Conservation (phyloP, 2,113 vertebrate genomes). For the Willisornis vidua region DNA sequence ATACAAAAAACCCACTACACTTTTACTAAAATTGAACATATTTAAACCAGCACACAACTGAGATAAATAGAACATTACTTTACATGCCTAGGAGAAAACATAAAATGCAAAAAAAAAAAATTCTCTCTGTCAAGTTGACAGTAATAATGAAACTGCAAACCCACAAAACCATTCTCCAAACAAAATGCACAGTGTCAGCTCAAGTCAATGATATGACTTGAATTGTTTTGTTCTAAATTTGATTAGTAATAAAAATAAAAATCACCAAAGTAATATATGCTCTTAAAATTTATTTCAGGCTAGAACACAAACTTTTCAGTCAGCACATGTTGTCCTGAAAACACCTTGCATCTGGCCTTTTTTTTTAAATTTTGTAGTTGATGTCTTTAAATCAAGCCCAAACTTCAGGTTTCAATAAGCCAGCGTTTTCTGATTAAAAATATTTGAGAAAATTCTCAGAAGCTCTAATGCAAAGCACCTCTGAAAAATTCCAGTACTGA, state of each 20-base stretch:
- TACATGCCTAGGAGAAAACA: neutral
- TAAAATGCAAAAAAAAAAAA: neutral
- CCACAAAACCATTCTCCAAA: neutral
- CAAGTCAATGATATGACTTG: neutral
- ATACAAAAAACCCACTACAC: neutral
- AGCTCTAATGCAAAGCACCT: neutral
- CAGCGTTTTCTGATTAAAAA: neutral
- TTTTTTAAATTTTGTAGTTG: neutral
- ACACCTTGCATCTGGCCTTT: neutral
- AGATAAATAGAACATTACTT: neutral
- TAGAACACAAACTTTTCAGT: neutral
- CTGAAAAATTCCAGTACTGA: neutral
- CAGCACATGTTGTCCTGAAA: neutral
- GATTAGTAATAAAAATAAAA: neutral
- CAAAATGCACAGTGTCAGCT: neutral
- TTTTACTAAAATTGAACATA: neutral
- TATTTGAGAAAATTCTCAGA: neutral
- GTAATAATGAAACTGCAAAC: neutral
- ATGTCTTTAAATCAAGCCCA: neutral
- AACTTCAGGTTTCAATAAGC: neutral
- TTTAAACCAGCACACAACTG: neutral
- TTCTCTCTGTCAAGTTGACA: neutral
- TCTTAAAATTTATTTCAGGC: neutral
- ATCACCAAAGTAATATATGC: neutral
- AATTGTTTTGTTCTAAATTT: neutral